Base-by-base conservation (phyloP, 2,797 vertebrate genomes). In the Geotrypetes seraphini region DNA sequence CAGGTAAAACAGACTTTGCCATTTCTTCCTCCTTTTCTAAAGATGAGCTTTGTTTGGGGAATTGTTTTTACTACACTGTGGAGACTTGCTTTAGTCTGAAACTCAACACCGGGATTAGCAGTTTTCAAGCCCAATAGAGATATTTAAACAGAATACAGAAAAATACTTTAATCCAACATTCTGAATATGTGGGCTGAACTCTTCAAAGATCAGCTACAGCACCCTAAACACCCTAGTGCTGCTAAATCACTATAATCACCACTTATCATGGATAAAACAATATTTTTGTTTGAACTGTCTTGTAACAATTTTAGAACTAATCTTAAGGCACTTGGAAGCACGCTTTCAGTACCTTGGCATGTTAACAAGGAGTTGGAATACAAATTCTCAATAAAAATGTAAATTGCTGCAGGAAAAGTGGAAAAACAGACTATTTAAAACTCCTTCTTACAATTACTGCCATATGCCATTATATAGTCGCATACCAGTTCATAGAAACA, bases 21-120 rank as follows among this genome's bases (percentile, higher is more conserved):
- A 62, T 77, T 75, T 76, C 39, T 47, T 46, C 39, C 39, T 39
- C 46, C 23, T 39, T 34, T 43, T 83, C 76, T 67, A 67, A 84
- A 85, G 77, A 66, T 38, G 53, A 31, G 75, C 78, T 84, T 86
- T 87, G 83, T 86, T 83, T 76, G 36, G 39, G 60, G 72, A 71
- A 83, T 84, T 80, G 73, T 77, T 72, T 71, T 69, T 60, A 47
- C 56, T 30, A 48, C 60, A 57, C 60, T 59, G 78, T 81, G 79
- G 77, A 78, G 72, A 41, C 36, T 49, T 54, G 45, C 41, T 50
- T 33, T 54, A 41, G 81, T 64, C 57, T 71, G 64, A 70, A 75
- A 72, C 85, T 82, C 81, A 78, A 83, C 73, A 68, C 73, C 60
- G 66, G 78, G 75, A 81, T 86, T 84, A 86, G 85, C 83, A 85